These are phyloP conservation scores for Ornithoptera priamus DNA, from an alignment of 2,888 invertebrate genomes.

Conservation along the genomic window DNA sequence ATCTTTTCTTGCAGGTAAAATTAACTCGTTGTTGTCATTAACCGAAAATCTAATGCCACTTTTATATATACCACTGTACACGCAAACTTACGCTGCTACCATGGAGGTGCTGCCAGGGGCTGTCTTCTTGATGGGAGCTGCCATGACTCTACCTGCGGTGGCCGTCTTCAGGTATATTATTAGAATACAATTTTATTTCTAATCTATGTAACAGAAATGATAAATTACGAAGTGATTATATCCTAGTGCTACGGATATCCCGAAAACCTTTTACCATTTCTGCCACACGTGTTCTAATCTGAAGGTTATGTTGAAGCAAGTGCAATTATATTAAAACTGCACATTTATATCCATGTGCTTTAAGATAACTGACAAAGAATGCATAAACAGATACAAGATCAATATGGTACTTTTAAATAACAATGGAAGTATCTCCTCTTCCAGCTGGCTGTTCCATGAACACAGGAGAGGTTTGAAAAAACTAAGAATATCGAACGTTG, in stretches of 20 bases:
- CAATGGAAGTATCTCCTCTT: conserved; percentile 30
- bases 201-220: too few species aligned
- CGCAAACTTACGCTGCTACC: conserved; percentile 82
- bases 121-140: conserved; percentile 83
- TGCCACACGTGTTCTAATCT: too few species aligned
- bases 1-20: conserved; percentile 75
- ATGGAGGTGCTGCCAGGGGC: conserved; percentile 84
- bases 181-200: too few species aligned
- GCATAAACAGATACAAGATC: too few species aligned
- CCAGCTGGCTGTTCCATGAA: conserved; percentile 52
- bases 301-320: too few species aligned
- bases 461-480: conserved; percentile 42
- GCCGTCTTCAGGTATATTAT: conserved; percentile 75
- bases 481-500: conserved; percentile 26
- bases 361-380: too few species aligned
- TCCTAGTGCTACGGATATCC: too few species aligned
- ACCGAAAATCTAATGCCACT: conserved; percentile 84
- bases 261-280: too few species aligned
- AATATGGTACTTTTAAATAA: too few species aligned
- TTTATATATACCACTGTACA: conserved; percentile 85
- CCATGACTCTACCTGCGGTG: conserved; percentile 82
- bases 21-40: conserved; percentile 83
- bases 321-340: too few species aligned
- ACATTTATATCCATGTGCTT: too few species aligned
- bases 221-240: too few species aligned